A percentile compares a stretch with the other conserved stretches of the same genome.
Conservation (phyloP, 92 coral and sea anemone species). For the Nematostella vectensis region DNA sequence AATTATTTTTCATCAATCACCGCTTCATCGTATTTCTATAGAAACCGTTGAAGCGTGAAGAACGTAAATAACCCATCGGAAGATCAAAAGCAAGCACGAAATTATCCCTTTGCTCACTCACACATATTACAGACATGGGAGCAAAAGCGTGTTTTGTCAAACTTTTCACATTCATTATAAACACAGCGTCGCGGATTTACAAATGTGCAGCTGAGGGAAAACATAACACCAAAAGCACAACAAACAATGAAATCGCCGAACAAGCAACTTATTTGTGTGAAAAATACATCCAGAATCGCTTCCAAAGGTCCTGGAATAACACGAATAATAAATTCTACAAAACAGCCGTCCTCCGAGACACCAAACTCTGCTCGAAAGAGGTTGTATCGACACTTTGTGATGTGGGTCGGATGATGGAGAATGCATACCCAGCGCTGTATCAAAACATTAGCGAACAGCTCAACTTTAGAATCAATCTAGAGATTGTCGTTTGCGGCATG, state of each 20-base stretch:
- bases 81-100: too few species aligned
- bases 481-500: slow-evolving; percentile 73
- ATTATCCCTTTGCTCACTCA: too few species aligned
- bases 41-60: too few species aligned
- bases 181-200: too few species aligned
- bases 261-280: slow-evolving; percentile 64
- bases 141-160: too few species aligned
- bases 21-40: too few species aligned
- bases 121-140: too few species aligned
- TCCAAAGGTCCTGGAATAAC: slow-evolving; percentile 11
- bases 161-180: too few species aligned
- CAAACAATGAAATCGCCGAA: slow-evolving; percentile 45
- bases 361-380: slow-evolving; percentile 34
- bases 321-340: neutral
- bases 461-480: slow-evolving; percentile 62
- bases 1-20: too few species aligned
- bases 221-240: too few species aligned
- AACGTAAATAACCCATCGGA: too few species aligned
- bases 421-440: slow-evolving; percentile 57
- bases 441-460: slow-evolving; percentile 66
- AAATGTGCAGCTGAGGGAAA: too few species aligned
- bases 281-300: slow-evolving; percentile 56
- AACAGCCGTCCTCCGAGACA: neutral
- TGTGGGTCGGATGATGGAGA: slow-evolving; percentile 64
- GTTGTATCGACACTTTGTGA: slow-evolving; percentile 50